phyloP scores from a whole-genome alignment of 2,113 vertebrate genomes.

The Brienomyrus brachyistius region DNA sequence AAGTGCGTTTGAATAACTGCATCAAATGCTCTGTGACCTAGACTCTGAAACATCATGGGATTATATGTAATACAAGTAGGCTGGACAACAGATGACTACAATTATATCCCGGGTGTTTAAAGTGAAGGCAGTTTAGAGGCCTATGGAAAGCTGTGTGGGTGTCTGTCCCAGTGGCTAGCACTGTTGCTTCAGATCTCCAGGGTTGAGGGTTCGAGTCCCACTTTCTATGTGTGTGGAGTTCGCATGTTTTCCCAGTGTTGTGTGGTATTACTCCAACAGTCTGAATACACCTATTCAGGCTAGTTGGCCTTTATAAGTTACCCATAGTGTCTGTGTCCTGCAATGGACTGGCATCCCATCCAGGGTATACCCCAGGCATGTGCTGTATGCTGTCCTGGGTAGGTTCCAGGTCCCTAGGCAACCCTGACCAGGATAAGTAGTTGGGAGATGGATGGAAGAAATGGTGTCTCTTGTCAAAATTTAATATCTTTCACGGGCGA shows the following conservation, averaged over 20 bases:
- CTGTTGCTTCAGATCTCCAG: not conserved
- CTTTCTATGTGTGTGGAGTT: not conserved
- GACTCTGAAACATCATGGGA: not conserved
- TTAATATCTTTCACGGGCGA: not conserved
- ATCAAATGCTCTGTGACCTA: not conserved
- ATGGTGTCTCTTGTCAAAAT: not conserved
- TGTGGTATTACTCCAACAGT: not conserved
- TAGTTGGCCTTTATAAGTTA: not conserved
- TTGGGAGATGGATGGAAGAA: not conserved
- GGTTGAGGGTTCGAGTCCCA: not conserved
- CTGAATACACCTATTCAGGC: not conserved
- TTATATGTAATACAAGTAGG: constrained; percentile 3
- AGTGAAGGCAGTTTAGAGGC: not conserved
- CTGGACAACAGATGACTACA: not conserved
- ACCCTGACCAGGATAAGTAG: not conserved
- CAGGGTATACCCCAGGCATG: not conserved
- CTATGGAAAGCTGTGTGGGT: not conserved
- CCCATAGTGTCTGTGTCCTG: not conserved
- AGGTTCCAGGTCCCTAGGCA: not conserved
- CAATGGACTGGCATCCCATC: not conserved
- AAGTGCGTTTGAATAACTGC: not conserved
- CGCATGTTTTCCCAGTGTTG: not conserved
- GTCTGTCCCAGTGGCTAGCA: not conserved
- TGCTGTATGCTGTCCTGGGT: not conserved
- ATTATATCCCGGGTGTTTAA: not conserved